Percentiles rank a stretch among this genome's conserved stretches.
phyloP scores from a whole-genome alignment of 2,888 invertebrate genomes.

The Mesorhabditis spiculigera region DNA sequence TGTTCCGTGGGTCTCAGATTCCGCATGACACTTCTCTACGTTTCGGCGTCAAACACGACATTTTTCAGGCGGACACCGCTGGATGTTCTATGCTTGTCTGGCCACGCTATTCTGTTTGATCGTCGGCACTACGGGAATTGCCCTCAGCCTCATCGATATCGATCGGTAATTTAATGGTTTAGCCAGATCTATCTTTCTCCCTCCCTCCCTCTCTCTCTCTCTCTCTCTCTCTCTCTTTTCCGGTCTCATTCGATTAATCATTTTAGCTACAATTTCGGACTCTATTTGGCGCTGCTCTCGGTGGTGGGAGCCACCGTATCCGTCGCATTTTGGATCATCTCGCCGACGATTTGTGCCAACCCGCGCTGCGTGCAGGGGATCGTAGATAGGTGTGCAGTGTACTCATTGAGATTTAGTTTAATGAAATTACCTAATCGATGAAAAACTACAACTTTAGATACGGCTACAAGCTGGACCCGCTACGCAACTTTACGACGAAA shows the following conservation, averaged over 20 bases:
- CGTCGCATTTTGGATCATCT: conserved; percentile 28
- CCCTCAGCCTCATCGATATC: conserved; percentile 21
- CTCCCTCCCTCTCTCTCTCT: neutral
- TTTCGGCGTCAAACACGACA: no score
- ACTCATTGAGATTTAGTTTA: no score
- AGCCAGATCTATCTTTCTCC: neutral
- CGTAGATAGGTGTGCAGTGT: conserved; percentile 1
- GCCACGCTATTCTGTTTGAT: conserved; percentile 19
- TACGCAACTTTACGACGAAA: neutral
- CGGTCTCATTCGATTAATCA: no score
- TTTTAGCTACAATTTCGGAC: conserved; percentile 22
- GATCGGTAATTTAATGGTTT: conserved; percentile 10
- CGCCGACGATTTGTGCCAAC: conserved; percentile 19
- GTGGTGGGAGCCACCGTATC: conserved; percentile 26
- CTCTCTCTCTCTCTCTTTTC: neutral
- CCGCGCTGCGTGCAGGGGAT: conserved; percentile 19
- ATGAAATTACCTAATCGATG: no score
- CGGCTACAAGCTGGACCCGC: neutral
- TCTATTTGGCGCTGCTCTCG: conserved; percentile 22
- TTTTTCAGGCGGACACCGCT: neutral
- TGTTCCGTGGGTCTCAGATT: no score
- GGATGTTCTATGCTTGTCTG: conserved; percentile 28
- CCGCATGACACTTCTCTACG: no score
- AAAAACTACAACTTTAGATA: neutral
- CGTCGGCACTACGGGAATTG: conserved; percentile 19